Evolutionary conservation across 2,113 vertebrate genomes (phyloP).

Genomic region (Osmerus mordax): DNA sequence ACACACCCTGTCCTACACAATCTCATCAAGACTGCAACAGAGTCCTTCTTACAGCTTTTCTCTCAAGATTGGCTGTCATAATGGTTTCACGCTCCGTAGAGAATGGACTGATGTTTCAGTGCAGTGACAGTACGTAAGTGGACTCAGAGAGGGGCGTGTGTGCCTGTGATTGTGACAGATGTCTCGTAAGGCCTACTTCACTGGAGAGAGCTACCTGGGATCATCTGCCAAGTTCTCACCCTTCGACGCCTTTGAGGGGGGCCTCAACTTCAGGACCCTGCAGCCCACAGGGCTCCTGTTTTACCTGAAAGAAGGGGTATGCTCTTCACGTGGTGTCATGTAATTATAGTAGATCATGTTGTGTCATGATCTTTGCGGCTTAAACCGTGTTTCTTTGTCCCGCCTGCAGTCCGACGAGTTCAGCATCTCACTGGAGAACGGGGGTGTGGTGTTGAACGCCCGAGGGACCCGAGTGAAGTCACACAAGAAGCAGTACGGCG

Average conservation of each 20-base stretch:
- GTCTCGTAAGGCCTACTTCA: conserved; percentile 91
- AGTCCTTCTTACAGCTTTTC: neutral
- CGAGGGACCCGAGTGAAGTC: conserved; percentile 82
- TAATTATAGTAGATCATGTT: neutral
- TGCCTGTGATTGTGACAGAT: conserved; percentile 70
- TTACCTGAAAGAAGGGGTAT: conserved; percentile 84
- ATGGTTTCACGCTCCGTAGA: no score
- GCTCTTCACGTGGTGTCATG: conserved; percentile 31
- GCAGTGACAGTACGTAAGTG: no score
- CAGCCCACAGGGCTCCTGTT: conserved; percentile 87
- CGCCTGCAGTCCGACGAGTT: conserved; percentile 80
- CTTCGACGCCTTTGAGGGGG: conserved; percentile 87
- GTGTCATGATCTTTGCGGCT: neutral
- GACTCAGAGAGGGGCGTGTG: no score
- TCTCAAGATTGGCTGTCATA: neutral
- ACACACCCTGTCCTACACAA: no score
- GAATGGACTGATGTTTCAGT: no score
- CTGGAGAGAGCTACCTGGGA: conserved; percentile 85
- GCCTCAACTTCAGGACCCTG: conserved; percentile 88
- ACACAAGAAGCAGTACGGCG: conserved; percentile 80
- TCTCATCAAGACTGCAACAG: no score
- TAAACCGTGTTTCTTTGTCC: conserved; percentile 13
- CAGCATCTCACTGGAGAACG: conserved; percentile 87
- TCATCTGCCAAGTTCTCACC: conserved; percentile 85
- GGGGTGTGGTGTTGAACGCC: conserved; percentile 82